Evolutionary conservation across 2,797 vertebrate species (phyloP).

Genomic region (Myripristis murdjan): DNA sequence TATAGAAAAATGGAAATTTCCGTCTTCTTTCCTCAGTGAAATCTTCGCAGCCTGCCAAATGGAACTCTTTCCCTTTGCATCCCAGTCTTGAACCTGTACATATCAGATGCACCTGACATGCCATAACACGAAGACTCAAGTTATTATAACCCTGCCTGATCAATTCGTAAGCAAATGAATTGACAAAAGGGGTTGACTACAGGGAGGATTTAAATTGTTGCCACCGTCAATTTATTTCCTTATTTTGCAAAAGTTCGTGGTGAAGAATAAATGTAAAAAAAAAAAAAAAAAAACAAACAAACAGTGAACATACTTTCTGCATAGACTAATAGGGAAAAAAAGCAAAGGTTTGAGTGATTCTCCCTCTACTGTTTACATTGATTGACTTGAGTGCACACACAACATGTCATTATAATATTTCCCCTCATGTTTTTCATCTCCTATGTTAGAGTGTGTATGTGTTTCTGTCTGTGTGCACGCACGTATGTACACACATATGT

Average conservation of each 20-base stretch:
- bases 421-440: conserved; percentile 49
- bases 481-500: conserved; percentile 3
- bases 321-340: conserved; percentile 50
- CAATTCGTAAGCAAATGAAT: conserved; percentile 56
- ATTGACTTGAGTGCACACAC: conserved; percentile 54
- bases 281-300: conserved; percentile 24
- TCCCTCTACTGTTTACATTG: conserved; percentile 68
- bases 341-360: conserved; percentile 39
- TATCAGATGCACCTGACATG: conserved; percentile 86
- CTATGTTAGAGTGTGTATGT: conserved; percentile 2
- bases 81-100: conserved; percentile 82
- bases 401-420: conserved; percentile 44
- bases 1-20: conserved; percentile 51
- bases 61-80: conserved; percentile 75
- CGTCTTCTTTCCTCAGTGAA: conserved; percentile 61
- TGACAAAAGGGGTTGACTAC: conserved; percentile 34
- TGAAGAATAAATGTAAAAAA: conserved; percentile 48
- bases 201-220: conserved; percentile 45
- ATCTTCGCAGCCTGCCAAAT: conserved; percentile 84
- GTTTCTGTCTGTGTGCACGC: conserved; percentile 4
- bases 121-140: conserved; percentile 69
- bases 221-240: conserved; percentile 46
- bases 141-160: conserved; percentile 26
- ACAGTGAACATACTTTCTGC: conserved; percentile 53
- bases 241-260: conserved; percentile 50